A percentile compares a stretch with the other conserved stretches of the same genome.
phyloP scores from a whole-genome alignment of 1,140 invertebrate species.

The Eubasilissa regina region DNA sequence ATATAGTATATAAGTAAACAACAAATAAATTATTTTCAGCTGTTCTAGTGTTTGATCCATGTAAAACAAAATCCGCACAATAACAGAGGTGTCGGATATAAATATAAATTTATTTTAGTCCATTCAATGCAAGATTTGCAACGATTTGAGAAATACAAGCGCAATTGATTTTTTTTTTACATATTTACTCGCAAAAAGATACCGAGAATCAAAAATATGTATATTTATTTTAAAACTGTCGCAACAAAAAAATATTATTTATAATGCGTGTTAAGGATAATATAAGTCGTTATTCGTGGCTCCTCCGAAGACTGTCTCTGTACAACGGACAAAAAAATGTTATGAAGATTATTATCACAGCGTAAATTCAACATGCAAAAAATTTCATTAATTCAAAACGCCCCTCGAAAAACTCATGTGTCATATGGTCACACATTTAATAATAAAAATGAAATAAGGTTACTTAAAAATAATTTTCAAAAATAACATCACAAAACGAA shows the following conservation, averaged over 20 bases:
- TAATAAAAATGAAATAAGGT: constrained; percentile 3
- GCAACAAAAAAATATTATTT: constrained; percentile 15
- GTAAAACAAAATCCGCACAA: too few relatives aligned
- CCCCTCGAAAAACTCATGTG: neutral
- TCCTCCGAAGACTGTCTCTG: neutral
- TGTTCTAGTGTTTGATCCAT: too few relatives aligned
- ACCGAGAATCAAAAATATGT: too few relatives aligned
- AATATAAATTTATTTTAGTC: too few relatives aligned
- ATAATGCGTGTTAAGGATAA: constrained; percentile 14
- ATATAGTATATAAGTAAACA: too few relatives aligned
- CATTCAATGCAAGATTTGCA: too few relatives aligned
- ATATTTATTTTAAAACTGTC: neutral
- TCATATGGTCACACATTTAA: neutral
- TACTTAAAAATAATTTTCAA: constrained; percentile 3
- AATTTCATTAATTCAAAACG: neutral
- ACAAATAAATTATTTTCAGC: too few relatives aligned
- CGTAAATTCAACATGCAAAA: constrained; percentile 15
- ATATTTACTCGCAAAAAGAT: too few relatives aligned
- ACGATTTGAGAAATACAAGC: too few relatives aligned
- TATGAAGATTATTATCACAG: constrained; percentile 32
- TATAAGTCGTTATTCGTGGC: constrained; percentile 16
- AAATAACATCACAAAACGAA: constrained; percentile 12
- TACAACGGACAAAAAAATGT: constrained; percentile 28
- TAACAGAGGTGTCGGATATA: too few relatives aligned
- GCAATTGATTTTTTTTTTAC: too few relatives aligned